Evolutionary conservation across 2,888 invertebrate species (phyloP).

Genomic region (Halictus ligatus): DNA sequence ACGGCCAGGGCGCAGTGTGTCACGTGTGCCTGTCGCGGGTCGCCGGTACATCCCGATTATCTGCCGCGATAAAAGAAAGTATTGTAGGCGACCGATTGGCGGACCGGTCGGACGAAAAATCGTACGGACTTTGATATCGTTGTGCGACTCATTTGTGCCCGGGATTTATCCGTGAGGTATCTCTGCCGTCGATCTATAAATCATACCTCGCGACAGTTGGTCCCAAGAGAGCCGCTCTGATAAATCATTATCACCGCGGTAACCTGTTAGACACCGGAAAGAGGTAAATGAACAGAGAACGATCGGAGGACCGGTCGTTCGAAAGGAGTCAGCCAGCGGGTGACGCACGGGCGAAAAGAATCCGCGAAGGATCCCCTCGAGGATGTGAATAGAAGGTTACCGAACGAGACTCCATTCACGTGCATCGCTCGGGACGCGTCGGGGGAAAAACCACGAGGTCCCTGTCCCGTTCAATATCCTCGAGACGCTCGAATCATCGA

Average conservation of each 20-base stretch:
- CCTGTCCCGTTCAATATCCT: background rate
- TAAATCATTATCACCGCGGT: slow-evolving; percentile 25
- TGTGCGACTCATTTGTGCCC: slow-evolving; percentile 18
- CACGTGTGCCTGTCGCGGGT: background rate
- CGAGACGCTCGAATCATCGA: background rate
- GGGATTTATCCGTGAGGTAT: slow-evolving; percentile 5
- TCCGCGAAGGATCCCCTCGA: background rate
- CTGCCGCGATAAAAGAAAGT: slow-evolving; percentile 7
- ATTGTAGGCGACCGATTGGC: background rate
- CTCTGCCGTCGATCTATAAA: slow-evolving; percentile 17
- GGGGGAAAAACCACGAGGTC: background rate
- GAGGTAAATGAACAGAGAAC: slow-evolving; percentile 1
- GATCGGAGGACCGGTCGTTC: too few relatives aligned
- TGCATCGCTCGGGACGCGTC: background rate
- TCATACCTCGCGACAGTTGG: slow-evolving; percentile 26
- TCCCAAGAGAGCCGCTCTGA: slow-evolving; percentile 3
- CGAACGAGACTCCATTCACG: background rate
- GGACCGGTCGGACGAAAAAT: background rate
- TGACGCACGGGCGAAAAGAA: background rate
- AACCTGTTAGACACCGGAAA: background rate
- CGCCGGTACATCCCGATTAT: background rate
- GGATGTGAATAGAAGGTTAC: slow-evolving; percentile 23
- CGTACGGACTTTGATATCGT: background rate
- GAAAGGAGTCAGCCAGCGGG: background rate
- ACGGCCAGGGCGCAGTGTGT: too few relatives aligned